These are phyloP conservation scores for Ameiurus melas DNA, from an alignment of 2,113 vertebrate genomes.

Conservation along the genomic window DNA sequence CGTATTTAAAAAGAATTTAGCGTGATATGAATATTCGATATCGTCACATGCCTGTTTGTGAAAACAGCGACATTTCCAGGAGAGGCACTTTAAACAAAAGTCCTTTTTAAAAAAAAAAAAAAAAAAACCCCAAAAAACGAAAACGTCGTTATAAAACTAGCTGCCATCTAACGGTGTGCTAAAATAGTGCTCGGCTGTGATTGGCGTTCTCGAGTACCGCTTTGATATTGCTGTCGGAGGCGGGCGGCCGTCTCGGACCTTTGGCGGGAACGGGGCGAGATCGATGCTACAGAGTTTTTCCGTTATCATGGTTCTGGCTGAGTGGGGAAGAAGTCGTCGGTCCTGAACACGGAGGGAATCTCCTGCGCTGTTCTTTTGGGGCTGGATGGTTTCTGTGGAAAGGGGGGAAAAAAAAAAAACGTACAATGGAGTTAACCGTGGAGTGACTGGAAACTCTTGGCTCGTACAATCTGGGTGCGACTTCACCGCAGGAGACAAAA, in stretches of 20 bases:
- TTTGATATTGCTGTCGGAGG: constrained; percentile 41
- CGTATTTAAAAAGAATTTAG: not conserved
- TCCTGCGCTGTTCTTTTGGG: constrained; percentile 70
- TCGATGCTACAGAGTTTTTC: not conserved
- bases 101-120: not conserved
- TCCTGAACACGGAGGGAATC: constrained; percentile 84
- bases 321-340: constrained; percentile 88
- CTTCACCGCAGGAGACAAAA: not conserved
- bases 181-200: constrained; percentile 47
- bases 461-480: not conserved
- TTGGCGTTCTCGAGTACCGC: constrained; percentile 28
- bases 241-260: not conserved
- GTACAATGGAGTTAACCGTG: no score
- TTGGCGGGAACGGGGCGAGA: not conserved
- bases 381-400: constrained; percentile 75
- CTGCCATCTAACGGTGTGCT: constrained; percentile 50
- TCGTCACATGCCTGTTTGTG: constrained; percentile 17
- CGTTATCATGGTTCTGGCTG: constrained; percentile 59
- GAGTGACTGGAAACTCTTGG: not conserved
- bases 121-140: constrained; percentile 7
- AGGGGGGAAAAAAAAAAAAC: not conserved
- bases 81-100: constrained; percentile 52
- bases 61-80: constrained; percentile 30
- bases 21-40: not conserved
- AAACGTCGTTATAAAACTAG: constrained; percentile 51